Conservation (phyloP, 2,797 vertebrate genomes). For the Spheniscus humboldti region DNA sequence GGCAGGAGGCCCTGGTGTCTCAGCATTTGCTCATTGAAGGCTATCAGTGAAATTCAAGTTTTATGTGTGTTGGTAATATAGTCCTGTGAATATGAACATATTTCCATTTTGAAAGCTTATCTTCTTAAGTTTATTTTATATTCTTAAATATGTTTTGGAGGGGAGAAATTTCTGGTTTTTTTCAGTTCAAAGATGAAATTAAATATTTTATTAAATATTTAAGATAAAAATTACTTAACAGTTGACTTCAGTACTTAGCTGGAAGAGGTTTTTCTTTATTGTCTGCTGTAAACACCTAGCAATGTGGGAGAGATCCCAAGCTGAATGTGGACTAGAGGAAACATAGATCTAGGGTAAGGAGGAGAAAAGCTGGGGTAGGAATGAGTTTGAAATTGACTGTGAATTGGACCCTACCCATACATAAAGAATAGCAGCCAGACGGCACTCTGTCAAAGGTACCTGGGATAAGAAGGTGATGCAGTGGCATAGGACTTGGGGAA, state of each 20-base stretch:
- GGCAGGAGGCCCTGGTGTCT: not conserved
- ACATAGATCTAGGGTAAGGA: not conserved
- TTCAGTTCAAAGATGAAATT: not conserved
- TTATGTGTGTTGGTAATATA: not conserved
- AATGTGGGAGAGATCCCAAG: not conserved
- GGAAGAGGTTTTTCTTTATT: not conserved
- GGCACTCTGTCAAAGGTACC: not conserved
- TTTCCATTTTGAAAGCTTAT: not conserved
- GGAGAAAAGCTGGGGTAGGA: not conserved
- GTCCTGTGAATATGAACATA: not conserved
- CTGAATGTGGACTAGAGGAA: not conserved
- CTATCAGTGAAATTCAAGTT: not conserved
- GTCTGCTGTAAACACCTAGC: not conserved
- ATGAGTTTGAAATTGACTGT: not conserved
- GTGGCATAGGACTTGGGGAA: not conserved
- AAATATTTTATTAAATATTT: not conserved
- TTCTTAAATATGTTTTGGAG: not conserved
- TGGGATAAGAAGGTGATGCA: not conserved
- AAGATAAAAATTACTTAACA: not conserved
- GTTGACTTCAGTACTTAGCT: not conserved
- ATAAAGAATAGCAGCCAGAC: not conserved
- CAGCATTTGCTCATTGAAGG: not conserved
- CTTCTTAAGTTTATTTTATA: not conserved
- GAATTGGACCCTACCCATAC: not conserved
- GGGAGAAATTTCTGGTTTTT: rapidly evolving